These are phyloP conservation scores for Podarcis raffonei DNA, from an alignment of 2,113 vertebrate genomes.

Conservation along the genomic window DNA sequence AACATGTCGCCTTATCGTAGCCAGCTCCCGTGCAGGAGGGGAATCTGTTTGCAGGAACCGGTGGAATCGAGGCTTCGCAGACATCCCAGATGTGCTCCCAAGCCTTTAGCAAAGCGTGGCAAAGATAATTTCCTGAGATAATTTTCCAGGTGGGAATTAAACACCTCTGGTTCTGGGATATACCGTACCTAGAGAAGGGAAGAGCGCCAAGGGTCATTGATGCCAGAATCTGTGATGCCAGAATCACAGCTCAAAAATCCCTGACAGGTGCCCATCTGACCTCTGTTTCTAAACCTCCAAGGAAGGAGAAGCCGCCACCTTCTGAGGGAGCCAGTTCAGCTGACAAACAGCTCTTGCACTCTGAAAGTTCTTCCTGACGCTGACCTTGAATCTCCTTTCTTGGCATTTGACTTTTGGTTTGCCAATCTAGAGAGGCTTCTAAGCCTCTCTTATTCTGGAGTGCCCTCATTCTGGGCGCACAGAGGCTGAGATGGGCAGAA, in stretches of 20 bases:
- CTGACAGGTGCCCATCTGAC: no score
- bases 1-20: neutral
- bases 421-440: neutral
- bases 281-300: no score
- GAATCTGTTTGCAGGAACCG: neutral
- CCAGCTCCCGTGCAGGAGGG: no score
- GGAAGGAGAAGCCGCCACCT: no score
- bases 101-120: neutral
- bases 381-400: no score
- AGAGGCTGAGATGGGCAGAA: no score
- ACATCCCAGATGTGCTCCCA: neutral
- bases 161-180: neutral
- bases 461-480: neutral
- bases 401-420: neutral
- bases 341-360: no score
- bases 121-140: neutral
- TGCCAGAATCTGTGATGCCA: no score
- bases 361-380: no score
- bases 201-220: no score
- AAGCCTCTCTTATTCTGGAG: rapidly evolving
- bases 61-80: neutral
- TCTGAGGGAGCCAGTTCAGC: no score
- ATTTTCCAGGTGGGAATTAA: neutral
- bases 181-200: neutral
- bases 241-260: no score